phyloP scores from a whole-genome alignment of 2,888 invertebrate species.

The Mesorhabditis belari region DNA sequence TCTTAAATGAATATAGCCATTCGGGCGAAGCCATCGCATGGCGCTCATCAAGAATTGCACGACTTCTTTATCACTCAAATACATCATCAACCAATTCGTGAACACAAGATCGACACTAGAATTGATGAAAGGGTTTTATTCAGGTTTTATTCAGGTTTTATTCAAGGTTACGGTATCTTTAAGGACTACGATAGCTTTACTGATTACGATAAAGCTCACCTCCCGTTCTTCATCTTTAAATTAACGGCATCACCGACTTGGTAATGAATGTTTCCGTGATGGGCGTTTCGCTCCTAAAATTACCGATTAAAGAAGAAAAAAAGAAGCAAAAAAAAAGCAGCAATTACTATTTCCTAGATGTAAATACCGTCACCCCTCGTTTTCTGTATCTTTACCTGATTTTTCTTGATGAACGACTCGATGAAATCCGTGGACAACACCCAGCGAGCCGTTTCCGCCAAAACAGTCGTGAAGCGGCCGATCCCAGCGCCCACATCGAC shows the following conservation, averaged over 20 bases:
- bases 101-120: constrained; percentile 60
- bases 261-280: constrained; percentile 57
- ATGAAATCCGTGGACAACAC: constrained; percentile 61
- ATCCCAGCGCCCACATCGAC: constrained; percentile 61
- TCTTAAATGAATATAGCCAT: constrained; percentile 58
- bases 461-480: constrained; percentile 58
- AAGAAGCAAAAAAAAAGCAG: not conserved
- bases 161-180: not conserved
- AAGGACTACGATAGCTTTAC: too few relatives aligned
- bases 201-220: constrained; percentile 35
- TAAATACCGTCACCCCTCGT: too few relatives aligned
- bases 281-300: constrained; percentile 56
- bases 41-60: constrained; percentile 55
- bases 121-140: constrained; percentile 6
- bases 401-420: constrained; percentile 58
- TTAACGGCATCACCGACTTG: constrained; percentile 59
- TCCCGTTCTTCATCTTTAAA: constrained; percentile 53
- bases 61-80: constrained; percentile 58
- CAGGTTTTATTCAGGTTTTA: too few relatives aligned
- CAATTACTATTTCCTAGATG: too few relatives aligned
- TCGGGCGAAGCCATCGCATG: constrained; percentile 58
- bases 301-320: constrained; percentile 34
- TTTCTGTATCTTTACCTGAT: too few relatives aligned
- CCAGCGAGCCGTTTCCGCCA: constrained; percentile 56
- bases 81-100: constrained; percentile 63